Base-by-base conservation (phyloP, 2,797 vertebrate species). In the Botia almorhae region DNA sequence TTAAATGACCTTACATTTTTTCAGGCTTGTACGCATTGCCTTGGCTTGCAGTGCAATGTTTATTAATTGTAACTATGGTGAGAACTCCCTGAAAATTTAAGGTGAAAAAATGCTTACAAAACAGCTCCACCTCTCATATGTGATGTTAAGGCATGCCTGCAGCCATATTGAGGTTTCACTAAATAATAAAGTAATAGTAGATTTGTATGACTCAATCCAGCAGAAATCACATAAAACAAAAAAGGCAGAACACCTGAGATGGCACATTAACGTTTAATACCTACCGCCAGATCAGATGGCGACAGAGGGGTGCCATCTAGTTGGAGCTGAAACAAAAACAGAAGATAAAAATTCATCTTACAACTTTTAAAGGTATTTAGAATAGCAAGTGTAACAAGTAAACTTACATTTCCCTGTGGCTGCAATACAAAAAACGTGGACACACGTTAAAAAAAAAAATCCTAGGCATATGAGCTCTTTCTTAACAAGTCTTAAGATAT, bases 271-370 rank as follows among this genome's bases (percentile, higher is more conserved):
- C 5, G 19, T 23, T 19, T 39, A n/a, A 46, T 81, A 93, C 96
- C 93, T 84, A 98, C 98, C 83, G 93, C 91, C 64, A 96, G 81
- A 87, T 98, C 96, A 0, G 91, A 93, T 8, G 90, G 91, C 21
- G 95, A 94, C 74, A 99, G 90, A 2, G 77, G 78, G 51, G 87
- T 78, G 4, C 96, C 96, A 69, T 99, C 94, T 69, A 99, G 94
- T 76, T 93, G 91, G 76, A 98, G 91, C 97, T 99, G 91, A 75
- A 86, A 87, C 85, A 74, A 56, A 64, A 21, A 76, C 10, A 65
- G 23, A 76, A 6, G 43, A 7, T 43, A 17, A 72, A 64, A 79
- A 0, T 2, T 63, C 3, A 71, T 26, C 11, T 26, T 19, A 29
- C 11, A 43, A 72, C 19, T 50, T 67, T 17, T 4, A 69, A 69